Conservation (phyloP, 2,113 vertebrate genomes). For the Eolophus roseicapilla region DNA sequence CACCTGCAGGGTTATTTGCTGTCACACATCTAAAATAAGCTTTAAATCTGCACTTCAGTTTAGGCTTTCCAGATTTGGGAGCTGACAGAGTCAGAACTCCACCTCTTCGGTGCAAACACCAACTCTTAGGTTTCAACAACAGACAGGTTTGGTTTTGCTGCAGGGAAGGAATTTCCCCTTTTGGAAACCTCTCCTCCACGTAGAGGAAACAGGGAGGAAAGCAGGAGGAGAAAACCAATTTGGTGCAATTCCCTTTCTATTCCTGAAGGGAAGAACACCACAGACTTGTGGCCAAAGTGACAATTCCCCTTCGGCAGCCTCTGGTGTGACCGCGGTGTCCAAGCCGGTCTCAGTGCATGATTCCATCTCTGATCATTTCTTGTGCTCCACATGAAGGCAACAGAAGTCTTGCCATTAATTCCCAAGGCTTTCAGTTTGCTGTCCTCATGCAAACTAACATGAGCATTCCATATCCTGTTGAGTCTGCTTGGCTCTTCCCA, state of each 20-base stretch:
- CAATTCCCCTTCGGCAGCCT: background rate
- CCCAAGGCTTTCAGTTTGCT: background rate
- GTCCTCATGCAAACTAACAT: background rate
- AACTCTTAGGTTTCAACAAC: background rate
- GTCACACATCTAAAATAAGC: background rate
- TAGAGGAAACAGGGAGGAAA: background rate
- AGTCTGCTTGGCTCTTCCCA: constrained; percentile 13
- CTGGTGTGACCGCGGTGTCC: fast-evolving
- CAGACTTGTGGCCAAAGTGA: background rate
- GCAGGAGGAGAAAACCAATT: background rate
- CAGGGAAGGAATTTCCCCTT: background rate
- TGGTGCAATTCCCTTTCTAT: background rate
- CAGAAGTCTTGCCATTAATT: background rate
- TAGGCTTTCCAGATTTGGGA: background rate
- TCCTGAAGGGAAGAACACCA: background rate
- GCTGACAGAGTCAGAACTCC: background rate
- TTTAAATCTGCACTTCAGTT: background rate
- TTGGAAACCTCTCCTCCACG: background rate
- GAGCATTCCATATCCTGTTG: background rate
- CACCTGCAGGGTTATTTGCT: background rate
- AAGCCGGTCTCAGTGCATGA: background rate
- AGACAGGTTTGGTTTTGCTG: background rate
- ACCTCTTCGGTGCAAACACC: background rate
- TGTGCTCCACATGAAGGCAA: background rate
- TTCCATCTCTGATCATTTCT: background rate